A percentile compares a stretch with the other conserved stretches of the same genome.
phyloP scores from a whole-genome alignment of 35 echinoderm and acorn worm species.

The Lytechinus variegatus region DNA sequence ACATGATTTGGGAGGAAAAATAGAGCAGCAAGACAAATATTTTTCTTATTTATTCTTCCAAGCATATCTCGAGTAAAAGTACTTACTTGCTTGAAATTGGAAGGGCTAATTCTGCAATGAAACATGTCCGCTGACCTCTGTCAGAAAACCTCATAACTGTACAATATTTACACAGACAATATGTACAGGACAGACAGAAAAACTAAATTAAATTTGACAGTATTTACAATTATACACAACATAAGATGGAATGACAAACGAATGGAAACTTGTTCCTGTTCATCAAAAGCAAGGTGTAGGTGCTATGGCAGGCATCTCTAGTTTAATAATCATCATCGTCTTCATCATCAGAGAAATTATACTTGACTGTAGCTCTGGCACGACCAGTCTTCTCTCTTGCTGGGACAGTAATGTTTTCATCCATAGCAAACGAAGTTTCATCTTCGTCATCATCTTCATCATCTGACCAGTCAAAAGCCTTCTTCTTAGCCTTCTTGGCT shows the following conservation, averaged over 20 bases:
- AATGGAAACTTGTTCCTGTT: too few species aligned
- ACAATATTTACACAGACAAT: neutral
- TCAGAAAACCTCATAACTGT: neutral
- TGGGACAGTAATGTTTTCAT: neutral
- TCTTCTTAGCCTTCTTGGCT: slow-evolving; percentile 40
- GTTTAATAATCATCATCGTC: slow-evolving; percentile 37
- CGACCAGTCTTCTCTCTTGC: slow-evolving; percentile 51
- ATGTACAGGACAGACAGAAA: neutral
- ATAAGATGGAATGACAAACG: neutral
- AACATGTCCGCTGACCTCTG: neutral
- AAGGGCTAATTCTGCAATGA: neutral
- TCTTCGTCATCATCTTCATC: slow-evolving; percentile 54
- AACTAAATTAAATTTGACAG: neutral
- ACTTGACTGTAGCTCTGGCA: slow-evolving; percentile 68
- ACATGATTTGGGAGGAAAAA: neutral
- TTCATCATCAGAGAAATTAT: slow-evolving; percentile 77
- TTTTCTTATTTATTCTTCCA: neutral
- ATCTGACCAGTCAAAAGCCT: slow-evolving; percentile 64
- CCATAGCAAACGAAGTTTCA: slow-evolving; percentile 1
- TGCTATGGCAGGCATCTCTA: neutral
- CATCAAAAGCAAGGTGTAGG: neutral
- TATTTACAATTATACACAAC: neutral
- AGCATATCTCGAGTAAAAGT: neutral
- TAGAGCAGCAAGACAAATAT: neutral
- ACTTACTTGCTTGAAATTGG: too few species aligned